Evolutionary conservation across 2,797 vertebrate species (phyloP).

Genomic region (Crenuchus spilurus): DNA sequence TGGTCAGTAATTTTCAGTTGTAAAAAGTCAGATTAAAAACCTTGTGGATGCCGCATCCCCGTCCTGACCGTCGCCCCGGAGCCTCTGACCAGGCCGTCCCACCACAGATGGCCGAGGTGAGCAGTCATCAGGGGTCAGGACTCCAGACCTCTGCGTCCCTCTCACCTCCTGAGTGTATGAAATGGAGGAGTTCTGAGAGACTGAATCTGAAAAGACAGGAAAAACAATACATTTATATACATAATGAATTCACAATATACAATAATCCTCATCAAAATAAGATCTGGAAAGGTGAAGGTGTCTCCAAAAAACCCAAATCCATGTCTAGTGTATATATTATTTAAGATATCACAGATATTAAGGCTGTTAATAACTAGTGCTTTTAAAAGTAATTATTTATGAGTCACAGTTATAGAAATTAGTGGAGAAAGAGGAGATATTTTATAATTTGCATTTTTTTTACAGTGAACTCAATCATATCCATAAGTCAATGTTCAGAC

Average conservation of each 20-base stretch:
- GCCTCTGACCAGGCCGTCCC: constrained; percentile 88
- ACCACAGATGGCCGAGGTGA: constrained; percentile 92
- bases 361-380: no score
- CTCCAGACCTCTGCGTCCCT: constrained; percentile 78
- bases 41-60: constrained; percentile 90
- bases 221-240: not conserved
- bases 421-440: no score
- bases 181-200: constrained; percentile 93
- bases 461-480: no score
- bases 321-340: no score
- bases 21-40: constrained; percentile 62
- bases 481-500: no score
- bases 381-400: no score
- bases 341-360: no score
- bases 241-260: no score
- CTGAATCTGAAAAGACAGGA: constrained; percentile 72
- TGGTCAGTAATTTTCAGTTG: not conserved
- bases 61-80: constrained; percentile 93
- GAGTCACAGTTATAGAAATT: no score
- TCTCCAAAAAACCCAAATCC: no score
- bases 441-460: no score
- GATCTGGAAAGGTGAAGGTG: no score
- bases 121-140: constrained; percentile 83
- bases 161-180: constrained; percentile 84
- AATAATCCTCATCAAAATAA: not conserved